These are phyloP conservation scores for Apamea crenata DNA, from an alignment of 2,888 invertebrate species.

Conservation along the genomic window DNA sequence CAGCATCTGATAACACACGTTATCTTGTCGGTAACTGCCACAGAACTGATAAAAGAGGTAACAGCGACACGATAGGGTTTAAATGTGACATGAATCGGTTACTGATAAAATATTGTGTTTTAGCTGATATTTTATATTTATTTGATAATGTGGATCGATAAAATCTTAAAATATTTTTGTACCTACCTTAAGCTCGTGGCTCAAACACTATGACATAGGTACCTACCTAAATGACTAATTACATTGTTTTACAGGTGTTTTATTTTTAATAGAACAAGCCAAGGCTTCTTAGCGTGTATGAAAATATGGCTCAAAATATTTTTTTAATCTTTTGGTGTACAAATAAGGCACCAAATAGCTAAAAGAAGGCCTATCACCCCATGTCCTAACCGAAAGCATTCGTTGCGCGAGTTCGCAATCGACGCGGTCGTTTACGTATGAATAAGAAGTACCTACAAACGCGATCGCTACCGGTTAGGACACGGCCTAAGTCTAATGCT, in stretches of 20 bases:
- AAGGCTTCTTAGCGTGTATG: background rate
- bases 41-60: background rate
- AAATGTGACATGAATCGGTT: constrained; percentile 32
- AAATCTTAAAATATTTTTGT: background rate
- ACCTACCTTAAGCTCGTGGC: no score
- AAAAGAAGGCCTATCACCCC: background rate
- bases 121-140: constrained; percentile 14
- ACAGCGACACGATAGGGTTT: background rate
- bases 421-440: background rate
- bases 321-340: background rate
- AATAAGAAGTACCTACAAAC: background rate
- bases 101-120: constrained; percentile 34
- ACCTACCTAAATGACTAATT: background rate
- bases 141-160: constrained; percentile 3
- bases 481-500: background rate
- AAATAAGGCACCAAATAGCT: background rate
- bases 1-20: constrained; percentile 78
- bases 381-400: background rate
- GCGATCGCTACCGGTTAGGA: background rate
- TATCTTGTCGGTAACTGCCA: constrained; percentile 29
- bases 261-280: background rate
- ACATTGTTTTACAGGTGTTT: background rate
- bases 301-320: background rate
- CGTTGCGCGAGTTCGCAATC: background rate
- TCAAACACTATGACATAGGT: background rate